Evolutionary conservation across 30 jellyfish, hydroid and myxozoan species (phyloP), one percentile per base, ranked within the genome.

Genomic region (Aurelia aurita complex sp. Pacific): DNA sequence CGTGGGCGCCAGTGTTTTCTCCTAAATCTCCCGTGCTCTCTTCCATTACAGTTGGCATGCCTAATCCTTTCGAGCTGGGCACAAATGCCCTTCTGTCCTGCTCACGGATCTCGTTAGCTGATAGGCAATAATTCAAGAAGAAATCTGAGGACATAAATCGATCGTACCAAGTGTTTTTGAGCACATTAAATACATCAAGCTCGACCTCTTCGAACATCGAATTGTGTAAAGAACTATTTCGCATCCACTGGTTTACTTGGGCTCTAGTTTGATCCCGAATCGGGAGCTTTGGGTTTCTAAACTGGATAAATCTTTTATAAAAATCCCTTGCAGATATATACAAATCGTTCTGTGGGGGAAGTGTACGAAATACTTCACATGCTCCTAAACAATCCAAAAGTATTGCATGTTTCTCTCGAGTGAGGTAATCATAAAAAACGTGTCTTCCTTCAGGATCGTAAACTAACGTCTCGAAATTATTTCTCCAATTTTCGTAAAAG

Each of bases 261-360:
- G 85, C 70, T 64, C 98, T 73, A 3, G 98, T 91, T 64, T 68
- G 89, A 54, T 92, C 98, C 23, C 88, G 87, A 34, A 92, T 59
- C 5, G 76, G 96, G 53, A 92, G 87, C 54, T 85, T 70, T 8
- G 97, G 81, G 82, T 94, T 96, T 57, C 92, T 80, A 64, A 50
- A 83, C 77, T 84, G 97, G 19, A 94, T 89, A 76, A 80, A 94
- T 59, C 97, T 77, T 64, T 86, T 78, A 67, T 87, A 94, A 70
- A 92, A 87, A 64, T 92, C 98, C 67, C 92, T 68, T 32, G 96
- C 98, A 29, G 97, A 74, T 34, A 73, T 85, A 29, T 89, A 81
- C 63, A 89, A 78, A 62, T 70, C 86, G 76, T 69, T 81, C 46
- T 79, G 65, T 16, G 92, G 79, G 9, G 91, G 83, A 67, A 78